Evolutionary conservation across 1,140 invertebrate species (phyloP).

Genomic region (Mercenaria mercenaria): DNA sequence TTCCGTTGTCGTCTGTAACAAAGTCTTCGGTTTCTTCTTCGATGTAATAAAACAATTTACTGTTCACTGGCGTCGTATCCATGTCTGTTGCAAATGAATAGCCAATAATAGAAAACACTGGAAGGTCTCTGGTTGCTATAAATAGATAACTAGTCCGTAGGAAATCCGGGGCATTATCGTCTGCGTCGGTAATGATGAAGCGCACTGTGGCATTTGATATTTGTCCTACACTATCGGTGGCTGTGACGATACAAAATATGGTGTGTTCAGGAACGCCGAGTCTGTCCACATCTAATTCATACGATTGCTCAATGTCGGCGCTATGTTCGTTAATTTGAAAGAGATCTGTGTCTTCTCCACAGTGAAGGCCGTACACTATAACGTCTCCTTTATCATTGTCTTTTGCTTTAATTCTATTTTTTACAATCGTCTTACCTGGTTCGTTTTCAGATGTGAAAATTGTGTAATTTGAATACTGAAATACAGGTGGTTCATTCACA

Average conservation of each 20-base stretch:
- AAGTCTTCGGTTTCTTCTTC: not conserved
- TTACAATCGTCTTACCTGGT: not conserved
- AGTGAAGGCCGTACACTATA: slow-evolving; percentile 5
- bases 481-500: slow-evolving; percentile 56
- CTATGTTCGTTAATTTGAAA: slow-evolving; percentile 38
- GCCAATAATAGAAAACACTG: slow-evolving; percentile 42
- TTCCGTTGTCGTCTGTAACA: slow-evolving; percentile 40
- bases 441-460: slow-evolving; percentile 38
- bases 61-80: slow-evolving; percentile 36
- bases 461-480: slow-evolving; percentile 19
- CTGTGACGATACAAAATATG: slow-evolving; percentile 39
- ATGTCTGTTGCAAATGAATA: slow-evolving; percentile 26
- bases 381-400: slow-evolving; percentile 49
- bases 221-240: slow-evolving; percentile 31
- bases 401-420: slow-evolving; percentile 18
- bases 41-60: slow-evolving; percentile 47
- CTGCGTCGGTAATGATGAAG: slow-evolving; percentile 15
- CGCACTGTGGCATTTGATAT: slow-evolving; percentile 10
- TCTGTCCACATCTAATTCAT: slow-evolving; percentile 44
- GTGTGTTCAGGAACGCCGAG: not conserved
- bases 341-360: slow-evolving; percentile 29
- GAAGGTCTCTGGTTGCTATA: slow-evolving; percentile 46
- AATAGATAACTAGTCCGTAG: slow-evolving; percentile 44
- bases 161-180: slow-evolving; percentile 49
- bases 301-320: slow-evolving; percentile 44